Percentiles rank a stretch among this genome's conserved stretches.
Evolutionary conservation across 2,888 invertebrate genomes (phyloP).

Genomic region (Boloria euphrosyne): DNA sequence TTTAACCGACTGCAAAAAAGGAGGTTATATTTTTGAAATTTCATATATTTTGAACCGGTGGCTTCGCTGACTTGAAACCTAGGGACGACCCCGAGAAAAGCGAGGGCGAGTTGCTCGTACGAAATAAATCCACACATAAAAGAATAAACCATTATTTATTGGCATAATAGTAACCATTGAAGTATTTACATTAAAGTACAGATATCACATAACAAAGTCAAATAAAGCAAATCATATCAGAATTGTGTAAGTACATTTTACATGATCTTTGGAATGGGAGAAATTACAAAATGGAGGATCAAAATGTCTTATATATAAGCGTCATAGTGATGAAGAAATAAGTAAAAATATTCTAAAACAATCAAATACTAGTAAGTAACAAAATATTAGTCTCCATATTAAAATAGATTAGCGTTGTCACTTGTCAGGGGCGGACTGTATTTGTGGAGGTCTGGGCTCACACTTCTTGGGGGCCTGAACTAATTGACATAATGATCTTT

Average conservation of each 20-base stretch:
- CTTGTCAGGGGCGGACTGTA: too few species aligned
- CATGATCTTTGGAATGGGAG: slow-evolving; percentile 43
- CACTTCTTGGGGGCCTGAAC: too few species aligned
- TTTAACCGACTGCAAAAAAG: too few species aligned
- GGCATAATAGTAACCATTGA: slow-evolving; percentile 71
- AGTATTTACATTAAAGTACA: slow-evolving; percentile 75
- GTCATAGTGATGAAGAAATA: slow-evolving; percentile 4
- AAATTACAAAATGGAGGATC: neutral
- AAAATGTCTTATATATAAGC: slow-evolving; percentile 19
- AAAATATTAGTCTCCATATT: neutral
- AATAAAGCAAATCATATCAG: slow-evolving; percentile 56
- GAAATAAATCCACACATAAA: slow-evolving; percentile 59
- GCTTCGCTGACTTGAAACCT: too few species aligned
- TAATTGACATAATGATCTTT: too few species aligned
- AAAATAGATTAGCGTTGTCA: neutral
- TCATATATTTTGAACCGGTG: too few species aligned
- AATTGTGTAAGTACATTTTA: slow-evolving; percentile 49
- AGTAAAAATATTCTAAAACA: slow-evolving; percentile 21
- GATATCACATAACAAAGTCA: slow-evolving; percentile 78
- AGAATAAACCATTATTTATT: slow-evolving; percentile 79
- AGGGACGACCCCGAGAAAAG: too few species aligned
- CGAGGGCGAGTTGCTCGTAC: too few species aligned
- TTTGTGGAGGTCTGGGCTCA: too few species aligned
- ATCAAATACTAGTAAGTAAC: slow-evolving; percentile 1
- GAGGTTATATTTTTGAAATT: too few species aligned